phyloP scores from a whole-genome alignment of 30 jellyfish, hydroid and myxozoan genomes.

The Pelagia noctiluca region DNA sequence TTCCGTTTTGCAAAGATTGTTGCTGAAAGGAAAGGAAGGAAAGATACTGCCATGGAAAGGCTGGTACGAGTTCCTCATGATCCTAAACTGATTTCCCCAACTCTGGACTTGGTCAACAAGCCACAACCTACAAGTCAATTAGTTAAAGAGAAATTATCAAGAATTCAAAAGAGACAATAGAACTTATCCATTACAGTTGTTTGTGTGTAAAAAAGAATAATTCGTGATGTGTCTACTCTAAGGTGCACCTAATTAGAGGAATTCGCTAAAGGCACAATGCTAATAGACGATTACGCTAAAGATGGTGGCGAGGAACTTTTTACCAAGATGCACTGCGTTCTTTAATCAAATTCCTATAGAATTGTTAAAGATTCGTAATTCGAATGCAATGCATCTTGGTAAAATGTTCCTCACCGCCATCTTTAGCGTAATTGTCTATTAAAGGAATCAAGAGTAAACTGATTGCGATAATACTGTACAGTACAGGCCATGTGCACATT shows the following conservation, averaged over 20 bases:
- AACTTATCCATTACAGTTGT: background rate
- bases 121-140: constrained; percentile 8
- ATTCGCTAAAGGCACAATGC: background rate
- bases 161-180: too few species aligned
- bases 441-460: background rate
- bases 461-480: background rate
- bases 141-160: background rate
- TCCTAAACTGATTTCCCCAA: background rate
- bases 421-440: too few species aligned
- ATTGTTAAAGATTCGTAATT: too few species aligned
- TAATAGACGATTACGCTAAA: too few species aligned
- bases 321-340: too few species aligned
- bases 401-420: too few species aligned
- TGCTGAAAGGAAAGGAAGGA: constrained; percentile 21
- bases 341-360: too few species aligned
- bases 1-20: constrained; percentile 9
- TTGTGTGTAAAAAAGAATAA: background rate
- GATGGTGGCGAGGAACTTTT: too few species aligned
- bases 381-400: too few species aligned
- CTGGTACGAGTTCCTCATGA: background rate
- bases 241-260: constrained; percentile 2
- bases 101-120: constrained; percentile 11
- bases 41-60: constrained; percentile 19
- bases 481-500: too few species aligned
- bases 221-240: background rate